Percentiles rank a stretch among this genome's conserved stretches.
phyloP scores from a whole-genome alignment of 2,888 invertebrate species.

The Chrysolina americana region DNA sequence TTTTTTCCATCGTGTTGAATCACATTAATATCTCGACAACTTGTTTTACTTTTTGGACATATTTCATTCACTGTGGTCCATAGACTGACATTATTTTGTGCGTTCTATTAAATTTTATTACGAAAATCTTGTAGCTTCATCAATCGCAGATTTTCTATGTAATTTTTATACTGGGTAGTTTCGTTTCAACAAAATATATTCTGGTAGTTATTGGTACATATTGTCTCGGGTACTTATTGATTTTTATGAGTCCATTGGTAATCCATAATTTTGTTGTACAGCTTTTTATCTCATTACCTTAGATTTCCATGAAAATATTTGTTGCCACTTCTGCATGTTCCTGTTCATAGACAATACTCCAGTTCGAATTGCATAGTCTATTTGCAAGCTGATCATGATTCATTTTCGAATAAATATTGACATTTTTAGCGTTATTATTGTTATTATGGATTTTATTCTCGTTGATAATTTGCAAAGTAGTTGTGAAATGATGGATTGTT shows the following conservation, averaged over 20 bases:
- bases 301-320: conserved; percentile 9
- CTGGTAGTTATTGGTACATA: conserved; percentile 25
- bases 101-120: too few relatives aligned
- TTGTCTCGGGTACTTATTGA: conserved; percentile 23
- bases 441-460: not conserved
- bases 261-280: conserved; percentile 24
- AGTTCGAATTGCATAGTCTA: not conserved
- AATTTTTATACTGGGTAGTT: too few relatives aligned
- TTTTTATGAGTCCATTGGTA: conserved; percentile 25
- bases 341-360: not conserved
- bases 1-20: too few relatives aligned
- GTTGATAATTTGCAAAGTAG: not conserved
- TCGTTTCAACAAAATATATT: not conserved
- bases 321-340: conserved; percentile 1
- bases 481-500: conserved; percentile 16
- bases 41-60: too few relatives aligned
- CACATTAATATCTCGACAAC: too few relatives aligned
- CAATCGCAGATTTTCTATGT: too few relatives aligned
- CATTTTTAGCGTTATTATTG: not conserved
- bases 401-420: not conserved
- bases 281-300: not conserved
- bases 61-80: too few relatives aligned
- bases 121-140: too few relatives aligned
- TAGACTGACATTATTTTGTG: too few relatives aligned
- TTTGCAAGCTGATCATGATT: not conserved